These are phyloP conservation scores for Cherax quadricarinatus DNA, from an alignment of 1,140 invertebrate genomes.

Conservation along the genomic window DNA sequence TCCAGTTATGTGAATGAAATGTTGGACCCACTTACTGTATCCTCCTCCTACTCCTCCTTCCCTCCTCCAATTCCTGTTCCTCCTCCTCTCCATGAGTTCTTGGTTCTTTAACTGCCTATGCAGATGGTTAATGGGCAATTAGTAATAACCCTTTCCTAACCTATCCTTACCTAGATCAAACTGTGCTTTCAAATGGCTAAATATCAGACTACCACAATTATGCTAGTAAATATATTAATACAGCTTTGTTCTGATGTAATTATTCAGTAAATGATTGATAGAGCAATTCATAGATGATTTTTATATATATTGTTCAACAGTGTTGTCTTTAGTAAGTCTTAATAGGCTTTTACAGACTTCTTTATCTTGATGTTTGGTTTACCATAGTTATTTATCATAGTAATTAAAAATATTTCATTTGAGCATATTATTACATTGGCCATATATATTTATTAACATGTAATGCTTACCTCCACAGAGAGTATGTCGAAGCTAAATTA, in stretches of 20 bases:
- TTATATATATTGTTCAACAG: background rate
- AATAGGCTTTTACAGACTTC: background rate
- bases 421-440: background rate
- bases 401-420: background rate
- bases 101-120: slow-evolving; percentile 10
- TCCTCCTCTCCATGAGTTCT: background rate
- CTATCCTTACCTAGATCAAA: slow-evolving; percentile 7
- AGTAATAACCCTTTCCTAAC: slow-evolving; percentile 19
- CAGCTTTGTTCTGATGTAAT: background rate
- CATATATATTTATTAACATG: background rate
- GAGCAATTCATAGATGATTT: background rate
- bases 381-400: background rate
- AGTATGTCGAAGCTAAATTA: slow-evolving; percentile 91
- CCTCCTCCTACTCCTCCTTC: background rate
- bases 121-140: slow-evolving; percentile 29
- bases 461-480: slow-evolving; percentile 79
- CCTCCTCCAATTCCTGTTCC: background rate
- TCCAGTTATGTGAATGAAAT: background rate
- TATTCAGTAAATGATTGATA: background rate
- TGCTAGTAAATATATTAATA: background rate
- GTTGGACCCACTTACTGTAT: background rate
- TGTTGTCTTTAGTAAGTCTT: background rate
- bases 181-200: slow-evolving; percentile 4
- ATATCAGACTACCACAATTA: background rate
- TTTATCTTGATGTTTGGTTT: background rate